phyloP scores from a whole-genome alignment of 2,888 invertebrate genomes.

The Brachypterus glaber region DNA sequence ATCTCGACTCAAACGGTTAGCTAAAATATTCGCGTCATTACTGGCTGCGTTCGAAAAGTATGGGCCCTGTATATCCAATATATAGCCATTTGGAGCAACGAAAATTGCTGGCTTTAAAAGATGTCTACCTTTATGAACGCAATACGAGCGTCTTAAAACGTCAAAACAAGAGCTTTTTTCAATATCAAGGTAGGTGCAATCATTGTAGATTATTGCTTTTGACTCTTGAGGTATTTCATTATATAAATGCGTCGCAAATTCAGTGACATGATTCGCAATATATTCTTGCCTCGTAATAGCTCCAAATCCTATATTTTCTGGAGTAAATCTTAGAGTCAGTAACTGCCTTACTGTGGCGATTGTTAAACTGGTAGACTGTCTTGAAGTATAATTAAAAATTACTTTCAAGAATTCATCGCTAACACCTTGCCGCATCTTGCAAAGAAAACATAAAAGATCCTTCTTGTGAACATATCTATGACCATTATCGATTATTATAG shows the following conservation, averaged over 20 bases:
- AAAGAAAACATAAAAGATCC: too few relatives aligned
- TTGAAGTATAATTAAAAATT: constrained; percentile 7
- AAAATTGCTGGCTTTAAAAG: constrained; percentile 6
- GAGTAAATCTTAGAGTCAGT: constrained; percentile 7
- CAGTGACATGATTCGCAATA: constrained; percentile 9
- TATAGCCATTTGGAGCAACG: constrained; percentile 10
- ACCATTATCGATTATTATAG: too few relatives aligned
- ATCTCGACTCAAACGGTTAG: constrained; percentile 7
- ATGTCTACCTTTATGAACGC: constrained; percentile 5
- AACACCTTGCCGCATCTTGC: too few relatives aligned
- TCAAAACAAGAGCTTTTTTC: constrained; percentile 5
- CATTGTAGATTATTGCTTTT: constrained; percentile 7
- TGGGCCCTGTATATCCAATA: constrained; percentile 10
- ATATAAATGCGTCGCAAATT: constrained; percentile 5
- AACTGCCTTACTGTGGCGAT: constrained; percentile 6
- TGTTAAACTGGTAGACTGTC: constrained; percentile 6
- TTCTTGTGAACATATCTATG: too few relatives aligned
- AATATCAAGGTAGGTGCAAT: constrained; percentile 8
- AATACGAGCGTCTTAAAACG: constrained; percentile 6
- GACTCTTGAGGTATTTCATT: constrained; percentile 2
- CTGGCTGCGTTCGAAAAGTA: too few relatives aligned
- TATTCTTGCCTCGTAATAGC: constrained; percentile 10
- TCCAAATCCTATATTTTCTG: constrained; percentile 11
- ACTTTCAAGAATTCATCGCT: too few relatives aligned
- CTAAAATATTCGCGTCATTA: constrained; percentile 7